Conservation (phyloP, 2,113 vertebrate genomes). For the Oryzias celebensis region DNA sequence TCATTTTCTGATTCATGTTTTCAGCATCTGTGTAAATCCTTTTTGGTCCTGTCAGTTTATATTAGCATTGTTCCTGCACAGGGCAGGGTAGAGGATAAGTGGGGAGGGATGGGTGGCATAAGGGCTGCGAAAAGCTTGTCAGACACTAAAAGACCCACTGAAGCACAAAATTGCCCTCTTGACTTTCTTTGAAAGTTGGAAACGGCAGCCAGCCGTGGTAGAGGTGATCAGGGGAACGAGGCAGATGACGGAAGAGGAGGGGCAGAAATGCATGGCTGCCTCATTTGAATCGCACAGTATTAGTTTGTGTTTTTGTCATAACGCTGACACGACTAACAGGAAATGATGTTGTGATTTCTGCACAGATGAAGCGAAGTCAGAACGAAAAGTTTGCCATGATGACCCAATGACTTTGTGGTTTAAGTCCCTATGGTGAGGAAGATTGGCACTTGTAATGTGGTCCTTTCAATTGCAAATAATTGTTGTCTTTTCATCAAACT, state of each 20-base stretch:
- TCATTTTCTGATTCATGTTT: too few species aligned
- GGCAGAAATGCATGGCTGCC: constrained; percentile 7
- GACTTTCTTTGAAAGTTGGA: constrained; percentile 57
- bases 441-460: too few species aligned
- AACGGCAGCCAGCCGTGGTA: constrained; percentile 41
- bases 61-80: constrained; percentile 27
- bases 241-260: constrained; percentile 5
- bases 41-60: constrained; percentile 36
- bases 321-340: constrained; percentile 9
- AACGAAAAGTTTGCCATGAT: too few species aligned
- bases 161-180: constrained; percentile 65
- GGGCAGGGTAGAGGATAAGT: constrained; percentile 9
- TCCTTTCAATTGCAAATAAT: too few species aligned
- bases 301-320: constrained; percentile 12
- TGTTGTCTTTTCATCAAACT: too few species aligned
- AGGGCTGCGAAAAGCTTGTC: constrained; percentile 53
- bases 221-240: constrained; percentile 33
- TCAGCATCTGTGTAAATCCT: constrained; percentile 15
- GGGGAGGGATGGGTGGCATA: constrained; percentile 39
- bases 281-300: constrained; percentile 3
- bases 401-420: too few species aligned
- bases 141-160: constrained; percentile 50
- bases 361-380: too few species aligned
- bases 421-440: too few species aligned
- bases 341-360: too few species aligned